A percentile compares a stretch with the other conserved stretches of the same genome.
These are phyloP conservation scores for Odontophorus gujanensis DNA, from an alignment of 2,113 vertebrate species.

Conservation along the genomic window DNA sequence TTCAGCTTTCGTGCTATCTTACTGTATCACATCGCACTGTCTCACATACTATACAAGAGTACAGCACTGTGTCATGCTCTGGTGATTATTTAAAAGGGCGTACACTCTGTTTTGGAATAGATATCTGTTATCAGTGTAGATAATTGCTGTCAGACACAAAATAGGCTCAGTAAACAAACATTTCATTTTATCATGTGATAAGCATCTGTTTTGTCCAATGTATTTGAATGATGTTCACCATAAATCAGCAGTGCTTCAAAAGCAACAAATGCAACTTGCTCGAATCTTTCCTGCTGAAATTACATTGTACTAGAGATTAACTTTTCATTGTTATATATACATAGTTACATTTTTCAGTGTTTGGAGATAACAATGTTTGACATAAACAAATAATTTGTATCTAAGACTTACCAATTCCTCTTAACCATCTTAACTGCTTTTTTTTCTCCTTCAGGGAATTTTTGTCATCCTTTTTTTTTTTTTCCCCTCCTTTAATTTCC, in stretches of 20 bases:
- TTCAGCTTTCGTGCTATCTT: not conserved
- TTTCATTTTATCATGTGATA: constrained; percentile 62
- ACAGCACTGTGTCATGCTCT: constrained; percentile 22
- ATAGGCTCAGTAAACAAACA: constrained; percentile 67
- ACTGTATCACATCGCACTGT: constrained; percentile 24
- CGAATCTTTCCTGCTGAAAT: constrained; percentile 56
- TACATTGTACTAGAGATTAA: constrained; percentile 24
- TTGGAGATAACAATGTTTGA: not conserved
- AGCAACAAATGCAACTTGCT: not conserved
- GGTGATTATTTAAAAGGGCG: constrained; percentile 68
- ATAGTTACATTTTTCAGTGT: not conserved
- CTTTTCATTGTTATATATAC: not conserved
- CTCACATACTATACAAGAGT: constrained; percentile 23
- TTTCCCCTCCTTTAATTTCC: not conserved
- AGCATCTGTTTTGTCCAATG: constrained; percentile 14
- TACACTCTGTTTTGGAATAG: constrained; percentile 66
- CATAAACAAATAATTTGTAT: constrained; percentile 20
- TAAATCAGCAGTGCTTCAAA: constrained; percentile 44
- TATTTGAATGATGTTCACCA: not conserved
- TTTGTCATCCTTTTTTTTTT: not conserved
- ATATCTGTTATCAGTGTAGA: constrained; percentile 70
- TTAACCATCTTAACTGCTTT: fast-evolving
- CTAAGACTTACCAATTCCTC: not conserved
- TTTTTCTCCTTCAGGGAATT: fast-evolving
- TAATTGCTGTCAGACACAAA: constrained; percentile 71